Conservation (phyloP, 2,888 invertebrate species). For the Luperina testacea region DNA sequence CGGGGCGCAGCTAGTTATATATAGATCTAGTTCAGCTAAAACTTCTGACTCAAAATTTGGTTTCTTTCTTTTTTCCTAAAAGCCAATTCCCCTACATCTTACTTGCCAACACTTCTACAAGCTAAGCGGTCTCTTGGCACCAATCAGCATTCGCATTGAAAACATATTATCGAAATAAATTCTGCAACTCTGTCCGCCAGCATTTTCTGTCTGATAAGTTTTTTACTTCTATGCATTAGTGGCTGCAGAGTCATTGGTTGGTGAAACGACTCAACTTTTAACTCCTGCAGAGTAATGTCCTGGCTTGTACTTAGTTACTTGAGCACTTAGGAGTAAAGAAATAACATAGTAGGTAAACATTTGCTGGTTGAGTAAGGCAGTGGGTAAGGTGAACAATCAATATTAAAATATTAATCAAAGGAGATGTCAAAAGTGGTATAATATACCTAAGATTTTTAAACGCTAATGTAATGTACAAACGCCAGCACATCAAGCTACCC, state of each 20-base stretch:
- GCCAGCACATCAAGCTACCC: no score
- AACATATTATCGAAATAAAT: conserved; percentile 55
- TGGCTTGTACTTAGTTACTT: conserved; percentile 35
- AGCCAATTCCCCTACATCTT: conserved; percentile 17
- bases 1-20: no score
- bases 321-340: conserved; percentile 31
- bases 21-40: no score
- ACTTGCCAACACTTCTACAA: conserved; percentile 35
- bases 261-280: conserved; percentile 52
- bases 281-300: conserved; percentile 46
- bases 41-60: not conserved
- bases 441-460: no score
- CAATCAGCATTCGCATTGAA: conserved; percentile 38
- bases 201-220: conserved; percentile 34
- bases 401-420: not conserved
- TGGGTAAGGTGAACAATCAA: not conserved
- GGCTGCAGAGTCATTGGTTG: conserved; percentile 19
- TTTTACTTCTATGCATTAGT: conserved; percentile 53
- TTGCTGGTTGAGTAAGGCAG: conserved; percentile 18
- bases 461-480: no score
- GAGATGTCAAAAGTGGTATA: no score
- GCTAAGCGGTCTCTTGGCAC: conserved; percentile 51
- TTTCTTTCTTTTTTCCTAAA: not conserved
- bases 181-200: conserved; percentile 30
- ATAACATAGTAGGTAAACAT: not conserved